A percentile compares a stretch with the other conserved stretches of the same genome.
Conservation (phyloP, 2,113 vertebrate species). For the Bujurquina vittata region DNA sequence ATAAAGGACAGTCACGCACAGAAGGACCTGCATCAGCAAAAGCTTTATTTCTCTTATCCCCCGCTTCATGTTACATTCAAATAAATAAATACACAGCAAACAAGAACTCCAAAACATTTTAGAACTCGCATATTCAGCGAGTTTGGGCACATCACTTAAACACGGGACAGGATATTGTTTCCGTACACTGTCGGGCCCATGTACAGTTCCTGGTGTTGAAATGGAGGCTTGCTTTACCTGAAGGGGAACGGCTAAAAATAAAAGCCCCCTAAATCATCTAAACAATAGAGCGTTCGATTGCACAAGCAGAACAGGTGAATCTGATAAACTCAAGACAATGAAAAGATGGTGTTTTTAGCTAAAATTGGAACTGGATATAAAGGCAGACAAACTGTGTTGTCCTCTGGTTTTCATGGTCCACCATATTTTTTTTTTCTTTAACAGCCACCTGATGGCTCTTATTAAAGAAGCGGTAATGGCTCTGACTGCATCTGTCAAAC, state of each 20-base stretch:
- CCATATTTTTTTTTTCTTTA: background rate
- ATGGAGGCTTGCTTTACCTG: background rate
- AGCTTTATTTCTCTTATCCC: constrained; percentile 26
- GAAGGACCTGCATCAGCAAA: constrained; percentile 35
- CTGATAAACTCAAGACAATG: background rate
- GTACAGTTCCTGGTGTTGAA: constrained; percentile 32
- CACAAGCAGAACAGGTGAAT: background rate
- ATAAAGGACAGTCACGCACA: constrained; percentile 18
- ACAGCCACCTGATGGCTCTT: background rate
- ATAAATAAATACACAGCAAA: constrained; percentile 31
- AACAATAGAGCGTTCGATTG: background rate
- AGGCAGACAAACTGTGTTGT: background rate
- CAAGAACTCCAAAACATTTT: constrained; percentile 2
- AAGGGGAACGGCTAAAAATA: background rate
- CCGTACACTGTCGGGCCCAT: background rate
- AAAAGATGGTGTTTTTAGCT: background rate
- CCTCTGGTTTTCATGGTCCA: background rate
- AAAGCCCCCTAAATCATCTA: background rate
- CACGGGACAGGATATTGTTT: background rate
- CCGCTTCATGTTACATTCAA: constrained; percentile 4
- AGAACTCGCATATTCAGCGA: constrained; percentile 26
- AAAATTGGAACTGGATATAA: background rate
- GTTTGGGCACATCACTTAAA: background rate
- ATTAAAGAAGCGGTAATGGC: background rate
- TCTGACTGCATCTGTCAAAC: constrained; percentile 7